phyloP scores from a whole-genome alignment of 2,797 vertebrate genomes.

The Pseudomugil gertrudae region DNA sequence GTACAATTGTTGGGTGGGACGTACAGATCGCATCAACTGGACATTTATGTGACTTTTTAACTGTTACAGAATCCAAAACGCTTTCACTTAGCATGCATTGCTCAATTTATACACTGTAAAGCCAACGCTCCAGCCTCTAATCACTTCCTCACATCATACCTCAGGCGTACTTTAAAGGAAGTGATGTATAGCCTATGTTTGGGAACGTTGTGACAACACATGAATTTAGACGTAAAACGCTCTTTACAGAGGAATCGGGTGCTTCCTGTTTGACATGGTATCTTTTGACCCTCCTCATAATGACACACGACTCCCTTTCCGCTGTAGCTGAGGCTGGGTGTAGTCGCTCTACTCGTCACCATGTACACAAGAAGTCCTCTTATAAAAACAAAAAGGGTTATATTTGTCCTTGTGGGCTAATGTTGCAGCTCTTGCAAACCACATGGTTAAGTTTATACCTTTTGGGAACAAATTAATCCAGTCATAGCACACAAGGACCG shows the following conservation, averaged over 20 bases:
- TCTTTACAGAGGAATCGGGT: conserved; percentile 22
- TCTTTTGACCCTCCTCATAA: conserved; percentile 23
- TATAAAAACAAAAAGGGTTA: not conserved
- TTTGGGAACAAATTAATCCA: conserved; percentile 23
- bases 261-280: conserved; percentile 55
- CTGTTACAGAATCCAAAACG: conserved; percentile 11
- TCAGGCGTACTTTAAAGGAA: conserved; percentile 46
- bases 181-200: conserved; percentile 45
- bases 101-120: conserved; percentile 13
- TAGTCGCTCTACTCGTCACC: conserved; percentile 1
- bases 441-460: not conserved
- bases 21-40: conserved; percentile 13
- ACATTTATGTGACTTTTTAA: conserved; percentile 31
- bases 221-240: conserved; percentile 45
- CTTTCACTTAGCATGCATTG: not conserved
- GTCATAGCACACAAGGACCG: conserved; percentile 8
- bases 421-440: conserved; percentile 4
- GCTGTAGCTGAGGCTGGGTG: conserved; percentile 15
- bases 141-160: conserved; percentile 42
- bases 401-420: conserved; percentile 11
- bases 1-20: conserved; percentile 1
- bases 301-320: conserved; percentile 44
- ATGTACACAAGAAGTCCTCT: conserved; percentile 8
- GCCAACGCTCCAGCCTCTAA: not conserved
- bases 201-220: conserved; percentile 52